These are phyloP conservation scores for Lytechinus variegatus DNA, from an alignment of 35 echinoderm and acorn worm genomes.

Conservation along the genomic window DNA sequence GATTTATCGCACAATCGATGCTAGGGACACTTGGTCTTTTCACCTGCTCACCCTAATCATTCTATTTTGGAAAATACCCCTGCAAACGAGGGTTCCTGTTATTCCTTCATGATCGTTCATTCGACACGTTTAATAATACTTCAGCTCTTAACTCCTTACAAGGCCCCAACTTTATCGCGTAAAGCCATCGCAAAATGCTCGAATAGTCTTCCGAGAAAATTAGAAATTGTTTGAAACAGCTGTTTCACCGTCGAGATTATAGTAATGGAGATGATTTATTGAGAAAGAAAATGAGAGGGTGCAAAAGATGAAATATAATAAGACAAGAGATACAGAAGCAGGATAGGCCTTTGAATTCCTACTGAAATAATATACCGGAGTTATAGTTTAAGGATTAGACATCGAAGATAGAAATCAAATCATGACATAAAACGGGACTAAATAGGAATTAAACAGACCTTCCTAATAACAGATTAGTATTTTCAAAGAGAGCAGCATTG, in stretches of 20 bases:
- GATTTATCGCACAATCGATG: background rate
- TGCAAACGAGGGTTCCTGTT: slow-evolving; percentile 1
- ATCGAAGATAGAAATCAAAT: too few species aligned
- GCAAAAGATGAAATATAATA: background rate
- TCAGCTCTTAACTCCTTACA: background rate
- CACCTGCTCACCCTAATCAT: background rate
- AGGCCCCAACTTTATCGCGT: background rate
- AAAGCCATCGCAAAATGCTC: background rate
- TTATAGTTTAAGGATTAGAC: too few species aligned
- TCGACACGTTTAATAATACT: background rate
- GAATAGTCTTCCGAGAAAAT: slow-evolving; percentile 3
- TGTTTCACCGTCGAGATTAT: background rate
- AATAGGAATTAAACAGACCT: too few species aligned
- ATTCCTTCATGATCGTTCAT: background rate
- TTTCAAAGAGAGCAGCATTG: too few species aligned
- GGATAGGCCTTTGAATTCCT: too few species aligned
- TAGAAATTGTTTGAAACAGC: slow-evolving; percentile 19
- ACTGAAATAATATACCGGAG: too few species aligned
- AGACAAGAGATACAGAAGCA: background rate
- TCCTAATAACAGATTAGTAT: too few species aligned
- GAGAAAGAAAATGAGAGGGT: background rate
- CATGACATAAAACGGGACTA: too few species aligned
- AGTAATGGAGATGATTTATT: background rate
- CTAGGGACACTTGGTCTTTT: background rate
- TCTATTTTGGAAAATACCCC: background rate